Base-by-base conservation (phyloP, 2,797 vertebrate genomes). In the Platyrinchus mystaceus region DNA sequence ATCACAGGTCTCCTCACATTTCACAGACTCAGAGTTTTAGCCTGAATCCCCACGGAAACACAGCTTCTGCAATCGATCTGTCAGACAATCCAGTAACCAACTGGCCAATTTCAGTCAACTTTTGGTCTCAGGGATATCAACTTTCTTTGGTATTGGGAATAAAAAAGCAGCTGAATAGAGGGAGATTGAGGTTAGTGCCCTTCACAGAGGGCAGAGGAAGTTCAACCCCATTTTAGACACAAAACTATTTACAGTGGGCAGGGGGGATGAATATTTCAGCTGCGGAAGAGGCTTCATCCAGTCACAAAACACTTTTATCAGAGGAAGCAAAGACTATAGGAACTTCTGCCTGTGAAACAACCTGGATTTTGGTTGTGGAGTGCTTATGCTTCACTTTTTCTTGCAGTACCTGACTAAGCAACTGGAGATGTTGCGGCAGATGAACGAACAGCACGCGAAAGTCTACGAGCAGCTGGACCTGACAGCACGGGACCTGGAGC, bases 391-490 rank as follows among this genome's bases (percentile, higher is more conserved):
- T 71, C 4, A 1, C 66, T 63, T 63, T 63, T 80, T 64, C 43
- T 41, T 82, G 59, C 94, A 99, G 99, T 99, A 99, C 95, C 97
- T 99, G 96, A 99, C 98, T 96, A 99, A 99, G 96, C 99, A 99
- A 96, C 96, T 99, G 94, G 99, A 99, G 89, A 99, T 98, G 89
- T 73, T 99, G 90, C 96, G 99, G 69, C 99, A 99, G 36, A 98
- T 99, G 98, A 99, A 99, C 2, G 99, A 99, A 90, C 99, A 99
- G 97, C 99, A 99, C 0, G 99, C 99, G 0, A 99, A 99, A 90
- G 99, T 99, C 85, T 99, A 99, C 0, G 99, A 99, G 92, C 99
- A 99, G 98, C 97, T 99, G 97, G 99, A 99, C 52, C 98, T 99
- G 95, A 99, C 99, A 0, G 99, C 99, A 8, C 97, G 99, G 30